Evolutionary conservation across 2,797 vertebrate genomes (phyloP).

Genomic region (Coendou prehensilis): DNA sequence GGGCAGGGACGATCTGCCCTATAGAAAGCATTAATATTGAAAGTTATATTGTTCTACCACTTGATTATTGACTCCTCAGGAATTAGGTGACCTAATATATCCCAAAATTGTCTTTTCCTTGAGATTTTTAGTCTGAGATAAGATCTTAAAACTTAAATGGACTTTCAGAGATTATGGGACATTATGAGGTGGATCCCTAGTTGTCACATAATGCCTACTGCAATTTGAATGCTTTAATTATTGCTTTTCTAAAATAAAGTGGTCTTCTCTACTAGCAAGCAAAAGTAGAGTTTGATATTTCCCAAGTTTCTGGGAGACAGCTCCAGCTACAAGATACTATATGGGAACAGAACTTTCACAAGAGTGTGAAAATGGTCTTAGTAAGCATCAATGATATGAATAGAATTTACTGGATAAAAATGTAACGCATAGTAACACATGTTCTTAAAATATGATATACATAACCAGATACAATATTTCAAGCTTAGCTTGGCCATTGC

Average conservation of each 20-base stretch:
- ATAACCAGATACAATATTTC: constrained; percentile 28
- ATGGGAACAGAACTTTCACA: not conserved
- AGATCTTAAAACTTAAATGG: not conserved
- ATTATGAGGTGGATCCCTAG: not conserved
- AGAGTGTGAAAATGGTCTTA: not conserved
- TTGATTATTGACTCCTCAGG: not conserved
- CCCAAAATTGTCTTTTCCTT: not conserved
- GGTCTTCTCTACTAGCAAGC: not conserved
- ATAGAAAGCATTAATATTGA: not conserved
- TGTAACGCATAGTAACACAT: not conserved
- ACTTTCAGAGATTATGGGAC: not conserved
- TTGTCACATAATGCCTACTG: not conserved
- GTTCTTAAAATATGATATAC: not conserved
- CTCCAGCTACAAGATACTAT: not conserved
- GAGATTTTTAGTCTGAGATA: not conserved
- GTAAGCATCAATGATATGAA: not conserved
- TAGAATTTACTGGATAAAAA: not conserved
- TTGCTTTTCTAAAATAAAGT: not conserved
- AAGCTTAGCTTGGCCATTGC: not conserved
- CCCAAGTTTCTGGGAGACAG: not conserved
- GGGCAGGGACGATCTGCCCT: not conserved
- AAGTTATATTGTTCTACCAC: not conserved
- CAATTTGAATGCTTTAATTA: not conserved
- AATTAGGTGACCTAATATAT: not conserved
- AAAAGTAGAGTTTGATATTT: not conserved